Evolutionary conservation across 2,113 vertebrate genomes (phyloP).

Genomic region (Oryzias javanicus): DNA sequence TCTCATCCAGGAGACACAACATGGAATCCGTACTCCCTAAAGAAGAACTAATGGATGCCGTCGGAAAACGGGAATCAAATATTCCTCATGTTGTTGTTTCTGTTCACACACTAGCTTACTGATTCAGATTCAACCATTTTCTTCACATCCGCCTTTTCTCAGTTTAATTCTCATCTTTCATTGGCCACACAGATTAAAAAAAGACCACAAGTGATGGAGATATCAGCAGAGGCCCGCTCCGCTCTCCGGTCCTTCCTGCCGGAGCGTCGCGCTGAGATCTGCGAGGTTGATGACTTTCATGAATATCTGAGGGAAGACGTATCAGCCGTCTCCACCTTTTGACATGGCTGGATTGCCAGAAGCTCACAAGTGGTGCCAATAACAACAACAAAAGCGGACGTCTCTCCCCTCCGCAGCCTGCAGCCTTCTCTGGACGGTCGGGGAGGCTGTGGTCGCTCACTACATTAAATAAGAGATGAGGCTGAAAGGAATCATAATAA

Average conservation of each 20-base stretch:
- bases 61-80: conserved; percentile 40
- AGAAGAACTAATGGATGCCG: conserved; percentile 15
- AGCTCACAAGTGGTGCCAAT: not conserved
- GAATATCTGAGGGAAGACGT: conserved; percentile 47
- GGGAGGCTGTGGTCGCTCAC: not conserved
- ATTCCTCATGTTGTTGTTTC: conserved; percentile 21
- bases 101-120: too few species aligned
- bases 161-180: conserved; percentile 14
- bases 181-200: not conserved
- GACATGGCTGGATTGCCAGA: not conserved
- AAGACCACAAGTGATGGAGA: not conserved
- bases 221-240: conserved; percentile 7
- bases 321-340: conserved; percentile 40
- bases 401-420: not conserved
- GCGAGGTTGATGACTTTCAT: conserved; percentile 48
- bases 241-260: conserved; percentile 8
- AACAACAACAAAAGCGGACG: not conserved
- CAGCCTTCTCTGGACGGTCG: not conserved
- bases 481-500: conserved; percentile 36
- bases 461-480: conserved; percentile 24
- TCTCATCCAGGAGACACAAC: conserved; percentile 36
- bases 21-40: conserved; percentile 24
- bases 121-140: too few species aligned
- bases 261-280: conserved; percentile 10
- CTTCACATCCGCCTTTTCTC: conserved; percentile 2